A percentile compares a stretch with the other conserved stretches of the same genome.
Conservation (phyloP, 2,888 invertebrate species). For the Drepanosiphum platanoidis region DNA sequence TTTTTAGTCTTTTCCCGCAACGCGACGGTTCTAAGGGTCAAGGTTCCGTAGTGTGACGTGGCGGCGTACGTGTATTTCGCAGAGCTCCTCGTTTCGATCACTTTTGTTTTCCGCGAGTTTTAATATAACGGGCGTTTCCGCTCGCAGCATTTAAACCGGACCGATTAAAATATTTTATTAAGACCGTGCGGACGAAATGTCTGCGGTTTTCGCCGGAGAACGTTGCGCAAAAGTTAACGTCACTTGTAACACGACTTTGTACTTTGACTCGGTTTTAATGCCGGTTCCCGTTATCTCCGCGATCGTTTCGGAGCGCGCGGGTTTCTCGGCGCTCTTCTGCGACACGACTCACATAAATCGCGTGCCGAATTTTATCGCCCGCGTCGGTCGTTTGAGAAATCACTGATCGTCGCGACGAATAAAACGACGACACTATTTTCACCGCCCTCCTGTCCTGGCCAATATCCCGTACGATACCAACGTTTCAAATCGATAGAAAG, state of each 20-base stretch:
- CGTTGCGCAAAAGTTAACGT: slow-evolving; percentile 34
- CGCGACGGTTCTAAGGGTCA: slow-evolving; percentile 10
- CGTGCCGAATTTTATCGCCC: background rate
- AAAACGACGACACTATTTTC: no score
- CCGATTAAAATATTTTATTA: slow-evolving; percentile 39
- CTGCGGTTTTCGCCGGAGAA: background rate
- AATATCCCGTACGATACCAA: no score
- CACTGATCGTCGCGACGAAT: no score
- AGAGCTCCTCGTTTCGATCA: background rate
- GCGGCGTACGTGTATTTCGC: no score
- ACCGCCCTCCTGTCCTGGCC: no score
- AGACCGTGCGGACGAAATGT: background rate
- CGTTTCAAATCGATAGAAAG: no score
- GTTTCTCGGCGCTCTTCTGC: background rate
- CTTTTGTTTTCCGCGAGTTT: slow-evolving; percentile 15
- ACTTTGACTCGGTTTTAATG: slow-evolving; percentile 31
- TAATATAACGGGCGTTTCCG: background rate
- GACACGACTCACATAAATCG: slow-evolving; percentile 18
- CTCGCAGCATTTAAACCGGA: no score
- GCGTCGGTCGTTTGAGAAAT: no score
- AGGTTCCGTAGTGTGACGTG: no score
- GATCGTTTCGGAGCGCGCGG: slow-evolving; percentile 1
- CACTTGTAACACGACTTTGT: slow-evolving; percentile 24
- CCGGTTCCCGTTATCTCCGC: slow-evolving; percentile 36
- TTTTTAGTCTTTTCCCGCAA: background rate